These are phyloP conservation scores for Knipowitschia caucasica DNA, from an alignment of 2,797 vertebrate genomes.

Conservation along the genomic window DNA sequence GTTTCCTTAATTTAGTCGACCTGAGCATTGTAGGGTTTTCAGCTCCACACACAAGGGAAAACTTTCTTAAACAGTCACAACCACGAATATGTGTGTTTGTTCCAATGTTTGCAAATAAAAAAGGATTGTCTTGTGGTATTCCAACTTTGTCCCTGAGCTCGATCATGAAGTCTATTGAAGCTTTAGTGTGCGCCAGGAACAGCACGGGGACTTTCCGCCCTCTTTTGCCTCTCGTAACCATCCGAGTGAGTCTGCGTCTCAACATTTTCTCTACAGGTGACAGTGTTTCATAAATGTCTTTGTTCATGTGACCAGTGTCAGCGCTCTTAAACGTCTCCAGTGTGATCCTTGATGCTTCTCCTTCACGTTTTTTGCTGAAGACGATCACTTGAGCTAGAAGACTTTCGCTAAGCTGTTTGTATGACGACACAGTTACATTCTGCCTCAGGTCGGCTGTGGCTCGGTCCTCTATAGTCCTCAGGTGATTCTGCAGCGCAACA, in stretches of 20 bases:
- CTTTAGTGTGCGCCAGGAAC: neutral
- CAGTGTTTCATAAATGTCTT: no score
- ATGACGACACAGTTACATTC: no score
- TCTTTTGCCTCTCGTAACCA: slow-evolving; percentile 21
- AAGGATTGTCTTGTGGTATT: slow-evolving; percentile 10
- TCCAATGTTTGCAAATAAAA: slow-evolving; percentile 12
- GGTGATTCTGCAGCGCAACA: slow-evolving; percentile 2
- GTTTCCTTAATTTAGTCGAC: slow-evolving; percentile 9
- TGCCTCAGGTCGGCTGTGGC: no score
- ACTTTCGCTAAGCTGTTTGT: slow-evolving; percentile 5
- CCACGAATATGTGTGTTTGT: slow-evolving; percentile 5
- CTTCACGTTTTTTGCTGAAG: slow-evolving; percentile 13
- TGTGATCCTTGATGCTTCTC: slow-evolving; percentile 16
- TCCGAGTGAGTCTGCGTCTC: slow-evolving; percentile 5
- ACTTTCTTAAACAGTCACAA: slow-evolving; percentile 28
- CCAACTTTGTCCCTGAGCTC: slow-evolving; percentile 5
- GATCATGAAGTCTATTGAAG: neutral
- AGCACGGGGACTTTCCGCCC: slow-evolving; percentile 15
- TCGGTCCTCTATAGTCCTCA: no score
- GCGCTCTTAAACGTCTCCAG: no score
- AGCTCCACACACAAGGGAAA: slow-evolving; percentile 4
- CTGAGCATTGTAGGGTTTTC: neutral
- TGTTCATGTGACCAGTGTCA: no score
- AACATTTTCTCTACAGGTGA: no score
- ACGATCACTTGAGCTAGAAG: slow-evolving; percentile 10